Percentiles rank a stretch among this genome's conserved stretches.
These are phyloP conservation scores for Bhutanitis thaidina DNA, from an alignment of 2,888 invertebrate genomes.

Conservation along the genomic window DNA sequence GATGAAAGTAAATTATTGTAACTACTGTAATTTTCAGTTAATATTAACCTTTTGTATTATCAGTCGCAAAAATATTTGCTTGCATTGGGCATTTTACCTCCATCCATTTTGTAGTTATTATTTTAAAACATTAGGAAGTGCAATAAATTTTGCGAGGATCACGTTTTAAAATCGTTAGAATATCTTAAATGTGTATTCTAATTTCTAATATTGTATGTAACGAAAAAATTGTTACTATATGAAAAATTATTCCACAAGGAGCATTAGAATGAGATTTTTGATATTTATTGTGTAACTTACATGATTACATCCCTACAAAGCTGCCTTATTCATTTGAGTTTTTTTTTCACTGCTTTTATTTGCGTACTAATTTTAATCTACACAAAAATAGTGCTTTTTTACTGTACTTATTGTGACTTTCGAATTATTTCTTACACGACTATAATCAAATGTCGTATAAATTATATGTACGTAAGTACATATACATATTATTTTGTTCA, in stretches of 20 bases:
- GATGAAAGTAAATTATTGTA: neutral
- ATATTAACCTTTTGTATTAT: neutral
- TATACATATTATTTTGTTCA: neutral
- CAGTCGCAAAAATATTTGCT: neutral
- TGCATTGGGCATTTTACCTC: neutral
- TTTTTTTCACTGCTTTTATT: neutral
- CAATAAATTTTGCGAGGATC: neutral
- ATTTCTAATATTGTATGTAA: too few species aligned
- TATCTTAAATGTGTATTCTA: constrained; percentile 1
- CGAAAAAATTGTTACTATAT: too few species aligned
- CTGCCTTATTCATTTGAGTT: neutral
- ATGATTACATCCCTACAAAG: neutral
- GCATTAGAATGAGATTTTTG: neutral
- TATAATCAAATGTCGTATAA: neutral
- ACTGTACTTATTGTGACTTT: neutral
- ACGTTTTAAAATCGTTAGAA: neutral
- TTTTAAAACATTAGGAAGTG: neutral
- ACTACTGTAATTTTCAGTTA: neutral
- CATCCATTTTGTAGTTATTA: neutral
- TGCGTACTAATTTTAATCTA: neutral
- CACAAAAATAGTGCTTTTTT: neutral
- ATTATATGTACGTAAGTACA: neutral
- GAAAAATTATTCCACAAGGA: too few species aligned
- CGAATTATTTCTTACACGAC: neutral
- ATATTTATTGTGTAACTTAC: neutral